Conservation (phyloP, 2,797 vertebrate species). For the Columba guinea region DNA sequence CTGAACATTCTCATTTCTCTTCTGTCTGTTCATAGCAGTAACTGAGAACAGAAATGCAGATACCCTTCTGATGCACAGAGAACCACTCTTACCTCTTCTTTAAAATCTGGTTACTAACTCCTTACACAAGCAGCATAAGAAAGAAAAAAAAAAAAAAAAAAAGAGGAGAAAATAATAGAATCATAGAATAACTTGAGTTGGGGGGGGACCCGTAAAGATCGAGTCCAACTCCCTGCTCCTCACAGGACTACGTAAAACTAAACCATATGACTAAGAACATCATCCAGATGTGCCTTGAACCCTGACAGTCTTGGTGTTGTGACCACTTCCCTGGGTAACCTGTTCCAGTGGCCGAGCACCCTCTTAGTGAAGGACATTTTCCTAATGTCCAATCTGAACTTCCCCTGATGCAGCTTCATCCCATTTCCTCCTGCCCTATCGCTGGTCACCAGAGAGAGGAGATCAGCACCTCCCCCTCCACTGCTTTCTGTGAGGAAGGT, state of each 20-base stretch:
- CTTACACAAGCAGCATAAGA: neutral
- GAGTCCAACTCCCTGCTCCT: too few species aligned
- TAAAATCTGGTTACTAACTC: neutral
- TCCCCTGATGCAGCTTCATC: neutral
- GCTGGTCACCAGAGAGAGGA: neutral
- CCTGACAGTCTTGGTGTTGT: too few species aligned
- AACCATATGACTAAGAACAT: too few species aligned
- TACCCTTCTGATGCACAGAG: neutral
- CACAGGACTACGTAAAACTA: too few species aligned
- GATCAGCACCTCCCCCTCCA: fast-evolving
- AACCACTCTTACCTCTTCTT: neutral
- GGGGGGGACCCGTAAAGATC: too few species aligned
- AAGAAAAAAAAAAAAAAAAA: neutral
- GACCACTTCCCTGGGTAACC: too few species aligned
- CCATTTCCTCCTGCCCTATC: fast-evolving
- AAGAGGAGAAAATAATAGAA: neutral
- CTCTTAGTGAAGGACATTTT: neutral
- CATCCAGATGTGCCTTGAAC: too few species aligned
- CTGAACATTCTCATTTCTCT: neutral
- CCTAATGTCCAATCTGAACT: neutral
- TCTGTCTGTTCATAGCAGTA: neutral
- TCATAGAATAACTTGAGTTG: too few species aligned
- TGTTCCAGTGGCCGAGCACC: too few species aligned
- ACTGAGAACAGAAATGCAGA: neutral
- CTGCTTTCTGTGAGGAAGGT: fast-evolving